Base-by-base conservation (phyloP, 2,888 invertebrate genomes). In the Helicoverpa assulta region DNA sequence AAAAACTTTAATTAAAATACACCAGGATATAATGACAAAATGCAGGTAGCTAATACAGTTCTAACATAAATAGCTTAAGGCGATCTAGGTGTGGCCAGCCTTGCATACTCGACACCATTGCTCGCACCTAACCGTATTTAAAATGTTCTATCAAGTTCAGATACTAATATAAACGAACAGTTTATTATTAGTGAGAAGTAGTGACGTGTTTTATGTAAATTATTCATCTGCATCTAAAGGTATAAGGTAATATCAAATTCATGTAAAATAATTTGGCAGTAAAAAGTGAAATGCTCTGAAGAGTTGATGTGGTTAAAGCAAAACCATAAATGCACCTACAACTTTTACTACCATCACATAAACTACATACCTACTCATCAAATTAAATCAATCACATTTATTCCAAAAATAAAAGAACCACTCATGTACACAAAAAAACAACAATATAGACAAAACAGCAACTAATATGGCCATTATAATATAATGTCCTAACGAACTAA, bases 61-160 rank as follows among this genome's bases (percentile, higher is more conserved):
- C 76, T 80, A 85, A 86, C 70, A 85, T 82, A 75, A 82, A 85
- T 86, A 85, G 70, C 74, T 82, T 85, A 86, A 88, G 89, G 91
- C 85, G 82, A 89, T 78, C 84, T 81, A 86, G 88, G 87, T 88
- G 92, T 87, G 89, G 91, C 84, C 88, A 91, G 77, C 93, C 92
- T 93, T 92, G 92, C 78, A 82, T 77, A 66, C 62, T 19, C 53
- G 69, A 67, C 70, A 70, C 67, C 70, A 71, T 61, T 73, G 75
- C 67, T 80, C 52, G 65, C 75, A 75, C 74, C 67, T 70, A 14
- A 70, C 62, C 66, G 50, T 73, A 76, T 68, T 76, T 76, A 71
- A 82, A 77, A 78, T 70, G 64, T 76, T 76, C 70, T 67, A 76
- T 81, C 65, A 69, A 57, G 67, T 67, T 62, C 62, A 79, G 51